Conservation (phyloP, 2,888 invertebrate genomes). For the Matsumyia berberina region DNA sequence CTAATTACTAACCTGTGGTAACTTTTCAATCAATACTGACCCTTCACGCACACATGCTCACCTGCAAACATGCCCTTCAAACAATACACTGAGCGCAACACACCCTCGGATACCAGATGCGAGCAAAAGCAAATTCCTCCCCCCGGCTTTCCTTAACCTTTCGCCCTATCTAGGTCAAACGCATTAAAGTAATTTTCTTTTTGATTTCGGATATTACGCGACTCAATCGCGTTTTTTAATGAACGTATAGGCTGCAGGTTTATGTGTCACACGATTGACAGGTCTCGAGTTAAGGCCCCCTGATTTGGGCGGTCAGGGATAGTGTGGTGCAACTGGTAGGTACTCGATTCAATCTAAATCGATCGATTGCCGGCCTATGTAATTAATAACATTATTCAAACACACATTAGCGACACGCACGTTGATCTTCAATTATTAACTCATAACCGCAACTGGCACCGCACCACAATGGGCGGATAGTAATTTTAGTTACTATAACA, state of each 20-base stretch:
- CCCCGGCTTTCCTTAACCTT: conserved; percentile 20
- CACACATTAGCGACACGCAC: conserved; percentile 32
- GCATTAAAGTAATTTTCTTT: conserved; percentile 52
- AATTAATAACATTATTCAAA: conserved; percentile 35
- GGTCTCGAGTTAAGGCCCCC: not conserved
- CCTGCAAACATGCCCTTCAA: conserved; percentile 20
- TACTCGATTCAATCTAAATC: not conserved
- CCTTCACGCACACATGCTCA: not conserved
- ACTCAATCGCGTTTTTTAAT: conserved; percentile 2
- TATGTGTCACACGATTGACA: not conserved
- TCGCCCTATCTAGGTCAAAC: conserved; percentile 48
- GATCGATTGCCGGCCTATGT: not conserved
- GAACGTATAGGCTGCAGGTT: not conserved
- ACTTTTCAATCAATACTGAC: conserved; percentile 39
- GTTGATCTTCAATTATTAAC: conserved; percentile 27
- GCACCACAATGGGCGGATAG: not conserved
- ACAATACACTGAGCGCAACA: not conserved
- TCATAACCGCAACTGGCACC: not conserved
- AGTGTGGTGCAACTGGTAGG: not conserved
- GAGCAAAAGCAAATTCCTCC: conserved; percentile 6
- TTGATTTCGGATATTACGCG: conserved; percentile 7
- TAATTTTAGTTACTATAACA: not conserved
- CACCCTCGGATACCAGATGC: not conserved
- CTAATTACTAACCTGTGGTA: conserved; percentile 39
- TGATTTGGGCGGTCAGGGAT: not conserved